A percentile compares a stretch with the other conserved stretches of the same genome.
Evolutionary conservation across 2,888 invertebrate species (phyloP).

Genomic region (Papilio protenor): DNA sequence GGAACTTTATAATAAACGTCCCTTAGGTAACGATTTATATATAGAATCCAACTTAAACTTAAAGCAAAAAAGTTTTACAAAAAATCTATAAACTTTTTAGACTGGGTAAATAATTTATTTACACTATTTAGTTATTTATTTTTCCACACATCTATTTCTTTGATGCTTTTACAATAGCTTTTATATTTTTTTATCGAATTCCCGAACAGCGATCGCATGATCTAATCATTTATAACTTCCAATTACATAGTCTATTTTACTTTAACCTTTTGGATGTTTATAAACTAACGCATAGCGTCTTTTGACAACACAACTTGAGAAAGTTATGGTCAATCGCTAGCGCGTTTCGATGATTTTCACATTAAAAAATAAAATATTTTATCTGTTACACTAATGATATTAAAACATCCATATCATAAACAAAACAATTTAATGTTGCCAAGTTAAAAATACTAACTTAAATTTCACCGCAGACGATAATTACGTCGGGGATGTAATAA

Average conservation of each 20-base stretch:
- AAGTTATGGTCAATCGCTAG: no score
- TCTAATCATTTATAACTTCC: no score
- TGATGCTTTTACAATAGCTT: no score
- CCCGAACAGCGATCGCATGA: no score
- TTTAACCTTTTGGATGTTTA: background rate
- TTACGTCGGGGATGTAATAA: constrained; percentile 50
- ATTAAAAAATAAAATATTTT: background rate
- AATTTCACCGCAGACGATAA: constrained; percentile 46
- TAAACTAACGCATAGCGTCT: no score
- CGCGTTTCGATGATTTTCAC: no score
- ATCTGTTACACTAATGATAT: background rate
- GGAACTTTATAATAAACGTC: constrained; percentile 61
- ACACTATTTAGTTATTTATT: background rate
- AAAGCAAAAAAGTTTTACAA: background rate
- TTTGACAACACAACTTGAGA: no score
- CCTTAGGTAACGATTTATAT: constrained; percentile 53
- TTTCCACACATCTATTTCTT: no score
- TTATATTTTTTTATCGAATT: no score
- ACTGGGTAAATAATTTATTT: background rate
- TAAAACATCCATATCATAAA: background rate
- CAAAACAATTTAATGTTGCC: background rate
- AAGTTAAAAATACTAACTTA: constrained; percentile 9
- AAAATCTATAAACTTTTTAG: background rate
- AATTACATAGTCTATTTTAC: background rate
- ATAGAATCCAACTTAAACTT: background rate